A percentile compares a stretch with the other conserved stretches of the same genome.
Evolutionary conservation across 1,140 invertebrate genomes (phyloP).

Genomic region (Leptoteleia sp.): DNA sequence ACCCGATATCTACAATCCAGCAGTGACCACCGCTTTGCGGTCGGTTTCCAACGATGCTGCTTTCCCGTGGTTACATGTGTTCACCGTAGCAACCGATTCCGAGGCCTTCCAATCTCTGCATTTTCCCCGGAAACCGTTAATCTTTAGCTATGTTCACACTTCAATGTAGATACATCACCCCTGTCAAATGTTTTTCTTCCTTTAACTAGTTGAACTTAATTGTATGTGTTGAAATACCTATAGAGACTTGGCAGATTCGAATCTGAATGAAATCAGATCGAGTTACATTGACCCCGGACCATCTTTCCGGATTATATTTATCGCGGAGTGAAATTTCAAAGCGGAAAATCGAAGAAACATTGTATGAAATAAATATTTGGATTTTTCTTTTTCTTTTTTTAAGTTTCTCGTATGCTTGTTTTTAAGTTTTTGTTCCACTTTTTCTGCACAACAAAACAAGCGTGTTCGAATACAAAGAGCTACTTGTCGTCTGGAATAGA

Average conservation of each 20-base stretch:
- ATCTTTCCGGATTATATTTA: conserved; percentile 40
- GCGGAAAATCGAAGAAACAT: conserved; percentile 18
- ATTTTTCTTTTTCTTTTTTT: conserved; percentile 38
- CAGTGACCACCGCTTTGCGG: conserved; percentile 12
- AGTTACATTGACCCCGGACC: conserved; percentile 33
- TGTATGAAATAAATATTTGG: conserved; percentile 8
- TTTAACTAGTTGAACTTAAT: conserved; percentile 9
- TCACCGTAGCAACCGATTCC: conserved; percentile 5
- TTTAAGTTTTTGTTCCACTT: background rate
- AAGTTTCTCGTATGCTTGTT: background rate
- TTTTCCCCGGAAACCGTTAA: conserved; percentile 2
- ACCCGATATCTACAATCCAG: conserved; percentile 21
- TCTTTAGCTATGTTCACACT: background rate
- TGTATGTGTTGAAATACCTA: conserved; percentile 21
- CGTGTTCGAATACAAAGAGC: conserved; percentile 16
- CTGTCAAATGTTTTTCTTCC: background rate
- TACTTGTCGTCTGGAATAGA: conserved; percentile 10
- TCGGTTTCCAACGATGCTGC: conserved; percentile 8
- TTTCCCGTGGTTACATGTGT: conserved; percentile 11
- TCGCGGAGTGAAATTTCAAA: conserved; percentile 43
- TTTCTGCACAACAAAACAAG: background rate
- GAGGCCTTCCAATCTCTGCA: conserved; percentile 18
- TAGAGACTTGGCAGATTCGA: conserved; percentile 21
- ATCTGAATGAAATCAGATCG: conserved; percentile 54
- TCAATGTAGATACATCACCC: background rate